Base-by-base conservation (phyloP, 2,888 invertebrate species). In the Scaptomyza caliginosa region DNA sequence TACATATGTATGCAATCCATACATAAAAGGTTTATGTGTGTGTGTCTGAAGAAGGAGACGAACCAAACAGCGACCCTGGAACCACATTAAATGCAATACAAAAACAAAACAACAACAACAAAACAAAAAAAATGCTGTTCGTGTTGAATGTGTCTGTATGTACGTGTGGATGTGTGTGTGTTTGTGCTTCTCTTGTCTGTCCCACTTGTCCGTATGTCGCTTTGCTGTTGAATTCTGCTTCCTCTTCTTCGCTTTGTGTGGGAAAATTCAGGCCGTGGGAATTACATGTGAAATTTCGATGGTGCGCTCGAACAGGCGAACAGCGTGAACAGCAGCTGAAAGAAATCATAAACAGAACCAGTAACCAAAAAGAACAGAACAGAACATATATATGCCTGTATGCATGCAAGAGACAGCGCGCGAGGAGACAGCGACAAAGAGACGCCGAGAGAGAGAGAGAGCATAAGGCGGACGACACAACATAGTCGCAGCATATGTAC, bases 191-290 rank as follows among this genome's bases (percentile, higher is more conserved):
- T 63, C 65, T 55, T 50, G 77, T 74, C 74, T 75, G 74, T 75
- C 77, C 68, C 73, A 68, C 49, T 54, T 59, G 74, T 60, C 75
- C 73, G 70, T 77, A 68, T 67, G 77, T 68, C 80, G 74, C 71
- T 70, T 71, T 77, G 70, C 69, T 77, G 74, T 68, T 80, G 83
- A 69, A 70, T 70, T 72, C 76, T 82, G 77, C 80, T 83, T 73
- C 77, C 69, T 79, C 79, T 80, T 85, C 83, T 76, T 76, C 81
- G 65, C 49, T 73, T 76, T 83, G 84, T 90, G 91, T 90, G 90
- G 90, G 90, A 90, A 90, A 90, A 91, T 90, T 89, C 87, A 89
- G 89, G 90, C 90, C 91, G 91, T 91, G 91, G 91, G 91, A 91
- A 91, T 91, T 91, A 90, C 90, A 90, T 90, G 82, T 90, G 89